phyloP scores from a whole-genome alignment of 2,797 vertebrate species.

The Spea hammondii region DNA sequence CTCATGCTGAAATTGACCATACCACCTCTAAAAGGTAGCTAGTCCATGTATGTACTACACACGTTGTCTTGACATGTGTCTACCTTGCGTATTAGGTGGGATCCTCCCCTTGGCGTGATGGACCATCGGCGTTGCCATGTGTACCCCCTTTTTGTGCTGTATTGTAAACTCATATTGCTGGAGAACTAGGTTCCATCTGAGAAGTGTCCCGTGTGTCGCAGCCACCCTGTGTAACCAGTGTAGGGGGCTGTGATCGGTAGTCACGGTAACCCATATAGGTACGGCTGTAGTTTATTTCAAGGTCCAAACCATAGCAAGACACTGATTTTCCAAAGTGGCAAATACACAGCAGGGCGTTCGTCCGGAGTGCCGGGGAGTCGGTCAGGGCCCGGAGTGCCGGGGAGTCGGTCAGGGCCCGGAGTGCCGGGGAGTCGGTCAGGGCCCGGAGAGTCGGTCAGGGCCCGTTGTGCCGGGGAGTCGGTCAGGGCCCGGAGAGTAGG shows the following conservation, averaged over 20 bases:
- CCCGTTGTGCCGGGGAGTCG: no score
- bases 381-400: no score
- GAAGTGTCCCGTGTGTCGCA: neutral
- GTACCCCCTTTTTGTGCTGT: neutral
- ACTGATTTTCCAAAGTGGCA: neutral
- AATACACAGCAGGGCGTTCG: neutral
- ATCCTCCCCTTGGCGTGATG: neutral
- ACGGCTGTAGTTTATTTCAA: constrained; percentile 5
- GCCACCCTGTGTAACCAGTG: neutral
- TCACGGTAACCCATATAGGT: neutral
- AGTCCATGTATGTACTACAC: neutral
- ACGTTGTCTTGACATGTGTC: neutral
- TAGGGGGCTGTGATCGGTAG: constrained; percentile 5
- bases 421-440: no score
- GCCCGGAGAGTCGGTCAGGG: no score
- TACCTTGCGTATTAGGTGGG: neutral
- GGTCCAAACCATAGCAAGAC: constrained; percentile 1
- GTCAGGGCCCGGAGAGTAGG: no score
- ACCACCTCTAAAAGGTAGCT: neutral
- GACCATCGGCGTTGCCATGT: neutral
- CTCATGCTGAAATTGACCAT: neutral
- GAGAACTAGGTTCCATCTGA: constrained; percentile 3
- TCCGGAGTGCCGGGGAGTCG: no score
- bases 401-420: no score
- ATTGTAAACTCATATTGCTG: neutral